phyloP scores from a whole-genome alignment of 2,797 vertebrate genomes.

The Ptychadena robeensis region DNA sequence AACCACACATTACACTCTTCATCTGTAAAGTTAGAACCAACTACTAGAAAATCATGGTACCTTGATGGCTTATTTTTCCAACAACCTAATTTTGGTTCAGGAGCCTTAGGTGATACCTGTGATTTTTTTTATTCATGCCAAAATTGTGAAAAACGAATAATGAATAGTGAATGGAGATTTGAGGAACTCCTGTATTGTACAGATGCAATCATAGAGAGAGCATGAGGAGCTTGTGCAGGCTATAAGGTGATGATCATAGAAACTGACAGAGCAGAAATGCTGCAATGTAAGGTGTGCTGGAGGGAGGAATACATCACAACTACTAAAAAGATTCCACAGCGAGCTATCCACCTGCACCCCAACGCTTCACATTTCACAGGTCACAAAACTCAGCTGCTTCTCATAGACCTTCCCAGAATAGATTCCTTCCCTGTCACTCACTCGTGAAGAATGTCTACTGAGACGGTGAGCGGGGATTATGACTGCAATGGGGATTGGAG shows the following conservation, averaged over 20 bases:
- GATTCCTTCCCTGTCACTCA: slow-evolving; percentile 10
- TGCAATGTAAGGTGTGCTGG: slow-evolving; percentile 42
- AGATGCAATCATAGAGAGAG: slow-evolving; percentile 28
- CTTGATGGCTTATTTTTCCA: too few relatives aligned
- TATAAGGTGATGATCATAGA: slow-evolving; percentile 47
- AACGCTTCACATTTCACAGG: slow-evolving; percentile 31
- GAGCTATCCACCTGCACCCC: slow-evolving; percentile 9
- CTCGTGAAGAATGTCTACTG: slow-evolving; percentile 20
- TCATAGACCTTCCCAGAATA: slow-evolving; percentile 22
- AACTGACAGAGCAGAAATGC: slow-evolving; percentile 56
- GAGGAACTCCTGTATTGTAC: not conserved
- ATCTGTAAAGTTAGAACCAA: too few relatives aligned
- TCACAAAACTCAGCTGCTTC: slow-evolving; percentile 38
- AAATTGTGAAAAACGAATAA: too few relatives aligned
- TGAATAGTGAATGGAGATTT: not conserved
- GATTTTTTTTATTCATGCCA: too few relatives aligned
- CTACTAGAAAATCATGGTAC: too few relatives aligned
- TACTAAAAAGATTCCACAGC: slow-evolving; percentile 7
- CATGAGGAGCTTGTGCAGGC: not conserved
- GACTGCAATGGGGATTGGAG: not conserved
- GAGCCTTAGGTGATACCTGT: too few relatives aligned
- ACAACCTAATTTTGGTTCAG: too few relatives aligned
- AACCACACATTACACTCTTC: too few relatives aligned
- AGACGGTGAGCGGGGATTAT: not conserved
- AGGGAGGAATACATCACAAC: slow-evolving; percentile 33